phyloP scores from a whole-genome alignment of 2,888 invertebrate species.

The Hyalella azteca region DNA sequence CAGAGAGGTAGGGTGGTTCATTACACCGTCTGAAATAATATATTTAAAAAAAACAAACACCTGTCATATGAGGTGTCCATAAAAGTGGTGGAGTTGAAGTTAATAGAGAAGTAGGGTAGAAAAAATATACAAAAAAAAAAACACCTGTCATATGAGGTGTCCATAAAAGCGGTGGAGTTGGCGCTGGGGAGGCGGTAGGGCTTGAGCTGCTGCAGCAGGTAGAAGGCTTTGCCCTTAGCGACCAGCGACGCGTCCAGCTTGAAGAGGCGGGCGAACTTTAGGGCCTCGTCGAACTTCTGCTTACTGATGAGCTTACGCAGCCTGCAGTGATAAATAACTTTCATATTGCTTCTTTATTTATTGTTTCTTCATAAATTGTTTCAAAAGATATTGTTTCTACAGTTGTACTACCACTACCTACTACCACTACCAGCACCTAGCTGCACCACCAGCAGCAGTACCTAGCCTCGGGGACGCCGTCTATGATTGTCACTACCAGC shows the following conservation, averaged over 20 bases:
- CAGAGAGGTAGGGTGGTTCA: no score
- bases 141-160: neutral
- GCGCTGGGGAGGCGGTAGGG: conserved; percentile 42
- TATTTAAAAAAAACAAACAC: no score
- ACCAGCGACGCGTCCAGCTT: conserved; percentile 49
- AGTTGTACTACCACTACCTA: no score
- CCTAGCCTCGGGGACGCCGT: no score
- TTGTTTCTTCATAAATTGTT: no score
- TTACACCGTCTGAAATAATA: no score
- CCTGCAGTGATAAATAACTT: conserved; percentile 15
- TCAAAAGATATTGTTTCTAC: no score
- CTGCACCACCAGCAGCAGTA: no score
- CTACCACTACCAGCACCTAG: no score
- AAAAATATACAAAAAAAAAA: neutral
- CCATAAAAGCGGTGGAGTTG: neutral
- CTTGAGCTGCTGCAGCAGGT: conserved; percentile 51
- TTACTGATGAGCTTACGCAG: conserved; percentile 50
- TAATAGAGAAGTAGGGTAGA: neutral
- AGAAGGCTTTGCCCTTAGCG: conserved; percentile 46
- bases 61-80: neutral
- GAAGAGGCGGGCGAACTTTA: conserved; percentile 49
- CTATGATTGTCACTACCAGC: no score
- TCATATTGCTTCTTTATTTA: no score
- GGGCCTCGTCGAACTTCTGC: conserved; percentile 49
- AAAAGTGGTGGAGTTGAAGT: neutral